Conservation (phyloP, 2,888 invertebrate species). For the Flexamia atlantica region DNA sequence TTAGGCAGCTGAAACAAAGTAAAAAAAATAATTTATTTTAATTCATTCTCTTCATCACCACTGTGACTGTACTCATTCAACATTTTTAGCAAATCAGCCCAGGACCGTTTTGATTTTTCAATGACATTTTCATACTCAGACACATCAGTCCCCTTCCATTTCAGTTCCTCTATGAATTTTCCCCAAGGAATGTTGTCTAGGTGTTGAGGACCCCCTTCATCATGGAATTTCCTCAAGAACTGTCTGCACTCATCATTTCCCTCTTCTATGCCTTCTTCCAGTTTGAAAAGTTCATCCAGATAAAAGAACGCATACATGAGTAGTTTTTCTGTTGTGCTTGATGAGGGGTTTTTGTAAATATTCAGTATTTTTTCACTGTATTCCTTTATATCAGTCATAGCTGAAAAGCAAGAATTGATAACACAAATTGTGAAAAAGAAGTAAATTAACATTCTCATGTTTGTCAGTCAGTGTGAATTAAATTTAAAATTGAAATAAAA, state of each 20-base stretch:
- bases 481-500: no score
- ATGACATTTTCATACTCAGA: constrained; percentile 38
- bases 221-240: constrained; percentile 29
- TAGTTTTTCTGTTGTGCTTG: neutral
- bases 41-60: neutral
- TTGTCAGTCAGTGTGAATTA: neutral
- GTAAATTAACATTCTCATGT: neutral
- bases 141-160: constrained; percentile 23
- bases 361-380: constrained; percentile 39
- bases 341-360: constrained; percentile 40
- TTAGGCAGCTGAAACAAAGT: no score
- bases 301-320: constrained; percentile 53
- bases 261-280: constrained; percentile 44
- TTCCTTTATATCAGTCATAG: constrained; percentile 44
- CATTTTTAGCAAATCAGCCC: constrained; percentile 20
- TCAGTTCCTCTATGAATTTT: constrained; percentile 21
- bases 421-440: neutral
- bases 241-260: constrained; percentile 38
- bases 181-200: constrained; percentile 28
- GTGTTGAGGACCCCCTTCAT: constrained; percentile 49
- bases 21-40: neutral
- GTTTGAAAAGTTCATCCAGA: constrained; percentile 44
- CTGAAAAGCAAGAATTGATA: constrained; percentile 5
- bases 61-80: constrained; percentile 1
- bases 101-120: constrained; percentile 23